Evolutionary conservation across 2,888 invertebrate genomes (phyloP), one percentile per base, ranked within the genome.

Genomic region (Nomada flava): DNA sequence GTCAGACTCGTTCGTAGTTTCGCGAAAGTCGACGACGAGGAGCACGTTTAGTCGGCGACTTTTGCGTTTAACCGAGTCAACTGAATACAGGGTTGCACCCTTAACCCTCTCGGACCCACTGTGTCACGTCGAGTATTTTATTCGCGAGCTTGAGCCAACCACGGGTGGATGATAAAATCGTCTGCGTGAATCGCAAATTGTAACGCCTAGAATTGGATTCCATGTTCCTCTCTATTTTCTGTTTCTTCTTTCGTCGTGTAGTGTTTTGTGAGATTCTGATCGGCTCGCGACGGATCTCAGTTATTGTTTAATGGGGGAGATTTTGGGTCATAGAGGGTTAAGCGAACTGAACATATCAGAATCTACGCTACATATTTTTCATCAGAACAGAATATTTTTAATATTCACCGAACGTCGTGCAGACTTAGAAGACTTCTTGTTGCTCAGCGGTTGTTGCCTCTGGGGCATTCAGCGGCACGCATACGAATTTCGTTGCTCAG

Each of bases 371-470:
- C 78, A 55, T 80, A 78, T 80, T 80, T 80, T 80, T 80, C 80
- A 80, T 78, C 80, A 68, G 68, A 80, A 80, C 78, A 80, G 71
- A 78, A 80, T 80, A 80, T 80, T 80, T 80, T 80, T 80, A 80
- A 80, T 80, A 80, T 78, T 78, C 79, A 36, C 50, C 65, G 73
- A 62, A 65, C 62, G 63, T 68, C 55, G 52, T n/a, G 64, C 59
- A 53, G 44, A 72, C n/a, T 65, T 59, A 26, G 50, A 64, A 69
- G 69, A 72, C 55, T 78, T 80, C 71, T 72, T 71, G 72, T 80
- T 72, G 78, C 79, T 78, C 78, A 72, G 78, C 62, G 74, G 26
- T 42, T 78, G 52, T 65, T 70, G 76, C 65, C 79, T 60, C 59
- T 59, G 64, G 59, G 53, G 20, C 36, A 62, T 62, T 29, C 77